Evolutionary conservation across 2,888 invertebrate species (phyloP).

Genomic region (Eucriotettix oculatus): DNA sequence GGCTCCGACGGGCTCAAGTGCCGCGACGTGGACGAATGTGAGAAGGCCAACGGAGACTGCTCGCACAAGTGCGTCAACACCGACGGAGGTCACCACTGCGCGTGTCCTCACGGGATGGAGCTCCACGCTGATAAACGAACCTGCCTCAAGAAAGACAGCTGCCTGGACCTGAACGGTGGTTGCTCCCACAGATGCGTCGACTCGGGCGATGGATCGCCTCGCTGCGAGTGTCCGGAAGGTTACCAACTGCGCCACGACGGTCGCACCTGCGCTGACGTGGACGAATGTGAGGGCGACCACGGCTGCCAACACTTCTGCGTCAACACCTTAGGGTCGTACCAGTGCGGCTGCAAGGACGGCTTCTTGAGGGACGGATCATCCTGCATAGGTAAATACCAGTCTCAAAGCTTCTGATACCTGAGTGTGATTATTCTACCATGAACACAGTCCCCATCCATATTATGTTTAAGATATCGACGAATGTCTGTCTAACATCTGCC

Average conservation of each 20-base stretch:
- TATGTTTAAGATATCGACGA: conserved; percentile 29
- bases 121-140: conserved; percentile 22
- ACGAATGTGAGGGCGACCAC: conserved; percentile 29
- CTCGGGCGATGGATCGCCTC: conserved; percentile 29
- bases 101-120: conserved; percentile 27
- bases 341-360: conserved; percentile 23
- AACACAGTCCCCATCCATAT: no score
- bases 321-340: conserved; percentile 31
- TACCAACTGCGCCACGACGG: conserved; percentile 16
- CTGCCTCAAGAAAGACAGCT: conserved; percentile 21
- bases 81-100: conserved; percentile 31
- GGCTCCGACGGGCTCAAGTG: conserved; percentile 20
- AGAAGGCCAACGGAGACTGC: conserved; percentile 19
- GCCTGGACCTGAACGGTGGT: conserved; percentile 11
- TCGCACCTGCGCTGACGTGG: conserved; percentile 28
- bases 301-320: conserved; percentile 31
- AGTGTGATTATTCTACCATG: no score
- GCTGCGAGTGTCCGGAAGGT: conserved; percentile 29
- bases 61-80: conserved; percentile 20
- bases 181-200: conserved; percentile 21
- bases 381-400: conserved; percentile 6
- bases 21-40: conserved; percentile 17
- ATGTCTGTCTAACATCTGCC: conserved; percentile 27
- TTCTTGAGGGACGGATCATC: conserved; percentile 1
- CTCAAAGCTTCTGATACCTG: no score